Evolutionary conservation across 2,797 vertebrate species (phyloP).

Genomic region (Anguilla obscura): DNA sequence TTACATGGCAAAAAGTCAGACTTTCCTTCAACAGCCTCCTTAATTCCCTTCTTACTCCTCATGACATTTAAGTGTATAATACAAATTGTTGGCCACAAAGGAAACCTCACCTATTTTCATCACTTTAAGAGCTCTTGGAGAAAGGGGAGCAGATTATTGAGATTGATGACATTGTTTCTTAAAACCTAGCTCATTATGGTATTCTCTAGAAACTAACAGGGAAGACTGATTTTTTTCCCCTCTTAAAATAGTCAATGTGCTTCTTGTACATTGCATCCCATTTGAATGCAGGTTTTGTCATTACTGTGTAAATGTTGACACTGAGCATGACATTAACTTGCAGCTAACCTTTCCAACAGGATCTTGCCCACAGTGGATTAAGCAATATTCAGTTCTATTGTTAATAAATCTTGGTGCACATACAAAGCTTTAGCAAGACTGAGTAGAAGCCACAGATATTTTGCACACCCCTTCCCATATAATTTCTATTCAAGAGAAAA

Average conservation of each 20-base stretch:
- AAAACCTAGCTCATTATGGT: neutral
- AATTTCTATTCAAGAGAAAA: neutral
- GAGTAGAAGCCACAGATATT: neutral
- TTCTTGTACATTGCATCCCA: neutral
- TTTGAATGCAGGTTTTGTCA: neutral
- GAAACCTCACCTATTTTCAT: neutral
- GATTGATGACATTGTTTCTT: neutral
- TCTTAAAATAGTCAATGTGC: neutral
- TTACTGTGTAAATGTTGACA: neutral
- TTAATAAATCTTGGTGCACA: neutral
- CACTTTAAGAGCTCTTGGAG: neutral
- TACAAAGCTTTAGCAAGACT: neutral
- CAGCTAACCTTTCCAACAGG: neutral
- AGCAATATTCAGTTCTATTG: neutral
- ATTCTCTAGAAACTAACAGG: neutral
- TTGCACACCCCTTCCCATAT: neutral
- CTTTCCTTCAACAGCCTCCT: neutral
- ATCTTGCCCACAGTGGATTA: neutral
- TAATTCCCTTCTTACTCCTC: conserved; percentile 5
- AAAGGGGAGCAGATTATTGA: neutral
- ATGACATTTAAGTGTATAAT: neutral
- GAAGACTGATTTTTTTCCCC: neutral
- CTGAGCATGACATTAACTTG: neutral
- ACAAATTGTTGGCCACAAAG: neutral
- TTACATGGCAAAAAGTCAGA: neutral